Percentiles rank a stretch among this genome's conserved stretches.
phyloP scores from a whole-genome alignment of 2,888 invertebrate genomes.

The Macaria notata region DNA sequence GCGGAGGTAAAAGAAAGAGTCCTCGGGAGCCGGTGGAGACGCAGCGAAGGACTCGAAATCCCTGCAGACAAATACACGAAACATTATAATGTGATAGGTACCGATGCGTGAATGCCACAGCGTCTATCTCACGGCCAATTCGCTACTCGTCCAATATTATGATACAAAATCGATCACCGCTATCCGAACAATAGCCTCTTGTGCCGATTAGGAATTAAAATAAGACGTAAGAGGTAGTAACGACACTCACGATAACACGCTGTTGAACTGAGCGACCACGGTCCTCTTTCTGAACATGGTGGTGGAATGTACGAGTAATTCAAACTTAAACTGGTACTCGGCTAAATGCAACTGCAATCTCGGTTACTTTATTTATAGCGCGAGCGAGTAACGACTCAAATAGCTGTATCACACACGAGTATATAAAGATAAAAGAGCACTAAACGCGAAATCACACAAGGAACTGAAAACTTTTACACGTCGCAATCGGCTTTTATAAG shows the following conservation, averaged over 20 bases:
- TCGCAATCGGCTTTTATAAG: conserved; percentile 55
- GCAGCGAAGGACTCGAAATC: conserved; percentile 74
- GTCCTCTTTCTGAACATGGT: conserved; percentile 68
- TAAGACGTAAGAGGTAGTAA: conserved; percentile 19
- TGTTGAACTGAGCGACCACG: conserved; percentile 62
- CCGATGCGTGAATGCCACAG: not conserved
- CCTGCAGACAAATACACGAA: conserved; percentile 43
- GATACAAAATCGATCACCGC: conserved; percentile 3
- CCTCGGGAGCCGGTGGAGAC: conserved; percentile 89
- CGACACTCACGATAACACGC: conserved; percentile 61
- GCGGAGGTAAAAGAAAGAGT: conserved; percentile 87
- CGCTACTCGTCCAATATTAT: conserved; percentile 8
- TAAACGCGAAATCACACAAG: conserved; percentile 33
- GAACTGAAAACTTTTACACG: conserved; percentile 45
- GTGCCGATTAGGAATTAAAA: conserved; percentile 10
- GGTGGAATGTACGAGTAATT: conserved; percentile 5
- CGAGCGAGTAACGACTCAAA: conserved; percentile 22
- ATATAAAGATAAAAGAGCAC: conserved; percentile 35
- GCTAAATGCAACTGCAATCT: conserved; percentile 33
- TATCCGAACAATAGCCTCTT: conserved; percentile 19
- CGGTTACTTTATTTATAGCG: conserved; percentile 43
- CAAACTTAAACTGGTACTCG: conserved; percentile 19
- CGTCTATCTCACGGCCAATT: conserved; percentile 2
- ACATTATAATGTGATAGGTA: not conserved
- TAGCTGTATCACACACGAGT: conserved; percentile 18